phyloP scores from a whole-genome alignment of 1,140 invertebrate species.

The Dermatophagoides farinae region DNA sequence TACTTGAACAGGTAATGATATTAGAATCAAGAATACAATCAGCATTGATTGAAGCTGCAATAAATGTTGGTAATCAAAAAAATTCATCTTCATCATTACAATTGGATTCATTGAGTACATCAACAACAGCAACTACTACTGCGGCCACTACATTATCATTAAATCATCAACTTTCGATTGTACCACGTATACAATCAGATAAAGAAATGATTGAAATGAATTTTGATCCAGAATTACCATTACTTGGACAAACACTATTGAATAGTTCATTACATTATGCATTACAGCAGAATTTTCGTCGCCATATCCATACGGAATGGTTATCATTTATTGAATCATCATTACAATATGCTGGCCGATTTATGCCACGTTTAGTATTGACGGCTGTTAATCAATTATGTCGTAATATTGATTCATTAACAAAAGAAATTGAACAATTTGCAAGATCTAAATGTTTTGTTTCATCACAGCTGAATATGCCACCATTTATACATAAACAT shows the following conservation, averaged over 20 bases:
- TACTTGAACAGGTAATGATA: constrained; percentile 17
- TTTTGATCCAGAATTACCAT: constrained; percentile 28
- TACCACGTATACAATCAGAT: constrained; percentile 3
- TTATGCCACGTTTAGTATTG: constrained; percentile 50
- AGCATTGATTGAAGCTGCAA: background rate
- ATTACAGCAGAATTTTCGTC: constrained; percentile 33
- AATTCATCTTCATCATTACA: background rate
- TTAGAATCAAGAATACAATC: constrained; percentile 7
- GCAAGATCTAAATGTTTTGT: background rate
- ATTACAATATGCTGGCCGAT: constrained; percentile 46
- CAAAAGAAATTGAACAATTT: constrained; percentile 8
- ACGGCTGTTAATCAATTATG: constrained; percentile 60
- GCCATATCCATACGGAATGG: constrained; percentile 57
- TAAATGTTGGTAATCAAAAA: background rate
- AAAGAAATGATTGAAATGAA: constrained; percentile 13
- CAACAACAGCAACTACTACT: background rate
- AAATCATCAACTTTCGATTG: background rate
- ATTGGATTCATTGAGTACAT: constrained; percentile 10
- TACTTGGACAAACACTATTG: constrained; percentile 67
- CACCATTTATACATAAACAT: constrained; percentile 40
- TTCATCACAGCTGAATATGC: background rate
- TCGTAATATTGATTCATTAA: constrained; percentile 45
- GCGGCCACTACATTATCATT: too few species aligned
- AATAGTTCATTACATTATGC: constrained; percentile 56
- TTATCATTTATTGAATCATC: constrained; percentile 52